A percentile compares a stretch with the other conserved stretches of the same genome.
phyloP scores from a whole-genome alignment of 2,888 invertebrate genomes.

The Clitarchus hookeri region DNA sequence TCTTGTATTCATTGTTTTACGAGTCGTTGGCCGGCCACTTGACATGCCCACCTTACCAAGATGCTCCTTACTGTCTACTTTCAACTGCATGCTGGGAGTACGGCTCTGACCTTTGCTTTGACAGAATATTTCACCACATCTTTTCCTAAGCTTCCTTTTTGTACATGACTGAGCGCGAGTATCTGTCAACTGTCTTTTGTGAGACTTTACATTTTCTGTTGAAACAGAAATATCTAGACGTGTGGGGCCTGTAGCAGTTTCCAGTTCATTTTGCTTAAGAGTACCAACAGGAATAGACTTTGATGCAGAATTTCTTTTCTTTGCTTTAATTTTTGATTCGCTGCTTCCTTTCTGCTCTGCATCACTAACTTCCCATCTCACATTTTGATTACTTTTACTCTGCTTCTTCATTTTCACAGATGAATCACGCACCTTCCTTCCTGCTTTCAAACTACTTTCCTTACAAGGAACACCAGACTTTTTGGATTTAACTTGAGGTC shows the following conservation, averaged over 20 bases:
- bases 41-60: not conserved
- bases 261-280: not conserved
- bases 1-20: not conserved
- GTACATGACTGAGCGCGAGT: not conserved
- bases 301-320: not conserved
- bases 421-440: not conserved
- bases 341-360: not conserved
- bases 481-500: not conserved
- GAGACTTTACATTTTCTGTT: not conserved
- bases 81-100: not conserved
- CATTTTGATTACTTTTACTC: not conserved
- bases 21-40: no score
- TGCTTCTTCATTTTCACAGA: not conserved
- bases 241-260: not conserved
- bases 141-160: conserved; percentile 9
- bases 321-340: not conserved
- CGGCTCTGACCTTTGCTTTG: not conserved
- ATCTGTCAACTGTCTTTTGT: not conserved
- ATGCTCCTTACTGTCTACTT: not conserved
- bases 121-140: not conserved
- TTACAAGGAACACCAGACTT: not conserved
- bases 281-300: not conserved
- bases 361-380: not conserved
- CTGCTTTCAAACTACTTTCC: not conserved
- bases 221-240: not conserved